Base-by-base conservation (phyloP, 2,797 vertebrate species). In the Prionace glauca region DNA sequence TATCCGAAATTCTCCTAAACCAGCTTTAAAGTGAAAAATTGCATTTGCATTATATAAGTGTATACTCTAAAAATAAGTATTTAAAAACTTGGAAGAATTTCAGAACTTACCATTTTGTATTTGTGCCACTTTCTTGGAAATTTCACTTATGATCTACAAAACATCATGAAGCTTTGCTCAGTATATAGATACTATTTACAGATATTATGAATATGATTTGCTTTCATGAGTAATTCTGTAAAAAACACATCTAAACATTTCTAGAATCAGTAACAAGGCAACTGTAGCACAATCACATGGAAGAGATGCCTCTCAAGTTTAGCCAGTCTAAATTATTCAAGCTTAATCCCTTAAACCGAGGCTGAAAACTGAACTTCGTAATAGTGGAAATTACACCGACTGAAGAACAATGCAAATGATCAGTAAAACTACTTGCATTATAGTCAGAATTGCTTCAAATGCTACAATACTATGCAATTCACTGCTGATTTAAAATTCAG, bases 51-150 rank as follows among this genome's bases (percentile, higher is more conserved):
- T 12, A 11, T 7, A 96, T 62, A 29, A 69, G 29, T 1, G 72
- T 36, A 88, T 22, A 26, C 32, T 60, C 11, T n/a, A 79, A 95
- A 65, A 50, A 56, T 7, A 5, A 96, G 88, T 11, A 20, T 8
- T 11, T 45, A 69, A 69, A 95, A 69, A 84, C 26, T 9, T 72
- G 24, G 0, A 32, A 92, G 29, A 8, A 0, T 29, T 11, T 7
- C 50, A 65, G 3, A 87, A 96, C 98, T 98, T 97, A 99, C 99
- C 99, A 32, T 99, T 99, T 96, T 99, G 99, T 97, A 99, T 99
- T 97, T 99, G 99, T 95, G 99, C 98, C 41, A 99, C 99, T 95
- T 99, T 99, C 97, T 99, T 99, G 24, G 99, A 99, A 96, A 99
- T 98, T 96, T 99, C 99, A 60, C 99, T 99, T 97, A 99, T 99